Evolutionary conservation across 2,888 invertebrate species (phyloP).

Genomic region (Macrophya annulata): DNA sequence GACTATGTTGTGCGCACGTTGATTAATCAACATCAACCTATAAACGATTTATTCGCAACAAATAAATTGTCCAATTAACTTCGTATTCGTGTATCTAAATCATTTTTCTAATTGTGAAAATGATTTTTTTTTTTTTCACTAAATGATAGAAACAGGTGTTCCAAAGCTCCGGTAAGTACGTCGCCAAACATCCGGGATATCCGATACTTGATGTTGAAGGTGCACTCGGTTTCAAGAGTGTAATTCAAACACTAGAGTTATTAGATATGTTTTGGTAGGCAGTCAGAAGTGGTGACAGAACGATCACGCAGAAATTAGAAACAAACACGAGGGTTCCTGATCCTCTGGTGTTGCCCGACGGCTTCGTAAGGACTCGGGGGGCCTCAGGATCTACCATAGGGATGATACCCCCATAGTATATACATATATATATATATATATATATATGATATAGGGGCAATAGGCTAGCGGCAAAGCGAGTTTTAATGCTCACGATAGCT

Average conservation of each 20-base stretch:
- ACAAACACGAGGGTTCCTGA: slow-evolving; percentile 55
- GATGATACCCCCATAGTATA: slow-evolving; percentile 33
- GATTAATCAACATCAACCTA: background rate
- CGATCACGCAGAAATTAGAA: slow-evolving; percentile 56
- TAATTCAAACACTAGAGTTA: slow-evolving; percentile 55
- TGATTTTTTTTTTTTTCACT: background rate
- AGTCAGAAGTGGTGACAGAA: slow-evolving; percentile 56
- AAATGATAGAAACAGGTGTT: background rate
- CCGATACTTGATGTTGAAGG: background rate
- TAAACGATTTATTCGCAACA: background rate
- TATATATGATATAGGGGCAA: slow-evolving; percentile 39
- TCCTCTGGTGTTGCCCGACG: slow-evolving; percentile 53
- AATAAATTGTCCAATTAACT: background rate
- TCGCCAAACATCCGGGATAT: slow-evolving; percentile 1
- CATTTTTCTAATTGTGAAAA: background rate
- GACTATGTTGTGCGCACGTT: background rate
- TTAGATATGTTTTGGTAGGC: slow-evolving; percentile 56
- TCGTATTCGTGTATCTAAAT: background rate
- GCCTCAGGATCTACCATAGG: slow-evolving; percentile 40
- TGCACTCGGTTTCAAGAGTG: slow-evolving; percentile 46
- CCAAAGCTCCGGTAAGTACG: background rate
- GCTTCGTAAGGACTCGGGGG: slow-evolving; percentile 46
- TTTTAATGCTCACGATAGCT: slow-evolving; percentile 69
- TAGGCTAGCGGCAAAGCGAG: slow-evolving; percentile 67
- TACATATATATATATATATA: background rate